Evolutionary conservation across 2,113 vertebrate species (phyloP).

Genomic region (Ophthalmolycus amberensis): DNA sequence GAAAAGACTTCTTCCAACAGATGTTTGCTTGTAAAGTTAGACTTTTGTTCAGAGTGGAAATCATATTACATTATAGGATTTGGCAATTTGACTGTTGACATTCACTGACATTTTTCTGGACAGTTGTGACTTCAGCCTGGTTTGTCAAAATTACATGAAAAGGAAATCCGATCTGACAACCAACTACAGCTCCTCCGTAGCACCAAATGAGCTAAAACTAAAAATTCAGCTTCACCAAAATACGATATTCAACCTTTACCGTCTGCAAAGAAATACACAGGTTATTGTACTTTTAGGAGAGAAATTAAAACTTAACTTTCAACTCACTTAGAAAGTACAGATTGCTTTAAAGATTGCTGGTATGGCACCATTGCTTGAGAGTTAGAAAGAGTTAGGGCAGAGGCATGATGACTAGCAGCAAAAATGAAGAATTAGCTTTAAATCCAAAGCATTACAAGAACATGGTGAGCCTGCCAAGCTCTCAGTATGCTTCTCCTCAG

Average conservation of each 20-base stretch:
- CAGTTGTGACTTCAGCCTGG: background rate
- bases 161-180: too few species aligned
- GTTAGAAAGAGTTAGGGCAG: background rate
- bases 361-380: background rate
- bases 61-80: background rate
- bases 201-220: background rate
- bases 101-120: background rate
- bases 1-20: constrained; percentile 18
- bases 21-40: constrained; percentile 16
- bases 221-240: background rate
- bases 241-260: background rate
- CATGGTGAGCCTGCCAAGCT: constrained; percentile 35
- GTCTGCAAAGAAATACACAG: background rate
- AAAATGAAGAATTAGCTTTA: constrained; percentile 30
- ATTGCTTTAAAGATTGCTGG: background rate
- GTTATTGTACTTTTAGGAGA: background rate
- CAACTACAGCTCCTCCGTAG: background rate
- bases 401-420: constrained; percentile 6
- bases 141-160: too few species aligned
- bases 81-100: background rate
- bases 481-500: background rate
- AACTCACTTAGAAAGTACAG: background rate
- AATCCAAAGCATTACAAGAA: constrained; percentile 24
- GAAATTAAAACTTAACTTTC: background rate
- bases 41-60: constrained; percentile 17